Evolutionary conservation across 2,113 vertebrate genomes (phyloP).

Genomic region (Actenoides hombroni): DNA sequence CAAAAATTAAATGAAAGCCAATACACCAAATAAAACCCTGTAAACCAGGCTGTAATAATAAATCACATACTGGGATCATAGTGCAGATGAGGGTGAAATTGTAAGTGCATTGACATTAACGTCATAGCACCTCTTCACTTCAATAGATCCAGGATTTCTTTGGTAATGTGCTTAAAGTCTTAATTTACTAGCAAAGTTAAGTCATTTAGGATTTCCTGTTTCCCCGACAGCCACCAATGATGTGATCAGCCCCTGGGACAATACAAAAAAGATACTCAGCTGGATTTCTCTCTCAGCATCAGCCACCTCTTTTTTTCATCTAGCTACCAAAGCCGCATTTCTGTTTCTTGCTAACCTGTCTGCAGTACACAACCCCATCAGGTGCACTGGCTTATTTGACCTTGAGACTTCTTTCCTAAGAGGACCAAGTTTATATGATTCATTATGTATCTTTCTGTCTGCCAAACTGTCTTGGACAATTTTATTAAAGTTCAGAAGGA

Average conservation of each 20-base stretch:
- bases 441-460: background rate
- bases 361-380: background rate
- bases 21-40: background rate
- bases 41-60: background rate
- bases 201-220: background rate
- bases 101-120: background rate
- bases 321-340: background rate
- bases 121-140: background rate
- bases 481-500: background rate
- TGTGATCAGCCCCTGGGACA: background rate
- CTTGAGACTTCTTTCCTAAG: background rate
- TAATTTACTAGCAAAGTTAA: constrained; percentile 5
- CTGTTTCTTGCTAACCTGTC: background rate
- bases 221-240: background rate
- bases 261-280: background rate
- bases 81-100: background rate
- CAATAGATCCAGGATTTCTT: background rate
- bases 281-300: background rate
- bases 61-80: background rate
- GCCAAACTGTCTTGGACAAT: background rate
- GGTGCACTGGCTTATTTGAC: background rate
- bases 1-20: constrained; percentile 10
- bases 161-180: background rate
- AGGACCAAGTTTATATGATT: background rate
- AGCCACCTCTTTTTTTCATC: background rate